phyloP scores from a whole-genome alignment of 2,888 invertebrate species.

The Aspidiotus rigidus region DNA sequence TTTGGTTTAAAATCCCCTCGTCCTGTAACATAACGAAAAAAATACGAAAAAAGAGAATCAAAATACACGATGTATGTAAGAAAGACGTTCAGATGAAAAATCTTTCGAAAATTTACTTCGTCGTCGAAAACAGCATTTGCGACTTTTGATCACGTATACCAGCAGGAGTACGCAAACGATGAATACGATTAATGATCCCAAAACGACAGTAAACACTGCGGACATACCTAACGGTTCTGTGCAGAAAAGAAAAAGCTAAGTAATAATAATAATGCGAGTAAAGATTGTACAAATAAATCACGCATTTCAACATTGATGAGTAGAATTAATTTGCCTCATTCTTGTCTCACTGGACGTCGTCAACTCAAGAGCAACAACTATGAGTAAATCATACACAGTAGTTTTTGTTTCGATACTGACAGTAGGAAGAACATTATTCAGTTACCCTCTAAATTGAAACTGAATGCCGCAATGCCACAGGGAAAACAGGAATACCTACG shows the following conservation, averaged over 20 bases:
- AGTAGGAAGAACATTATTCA: no score
- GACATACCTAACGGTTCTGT: conserved; percentile 55
- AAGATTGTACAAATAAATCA: background rate
- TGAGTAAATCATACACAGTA: no score
- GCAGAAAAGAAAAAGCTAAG: conserved; percentile 37
- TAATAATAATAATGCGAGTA: background rate
- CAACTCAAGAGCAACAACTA: no score
- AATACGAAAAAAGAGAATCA: conserved; percentile 35
- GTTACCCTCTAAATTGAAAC: no score
- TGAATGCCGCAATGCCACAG: no score
- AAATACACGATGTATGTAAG: background rate
- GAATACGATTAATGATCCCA: conserved; percentile 50
- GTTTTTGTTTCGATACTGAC: no score
- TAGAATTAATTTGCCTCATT: no score
- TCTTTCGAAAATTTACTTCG: conserved; percentile 7
- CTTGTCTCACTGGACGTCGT: no score
- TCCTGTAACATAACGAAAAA: conserved; percentile 50
- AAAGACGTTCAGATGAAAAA: no score
- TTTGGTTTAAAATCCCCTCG: conserved; percentile 75
- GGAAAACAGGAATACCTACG: no score
- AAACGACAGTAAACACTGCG: conserved; percentile 51
- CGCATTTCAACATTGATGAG: background rate
- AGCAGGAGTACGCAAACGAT: conserved; percentile 50
- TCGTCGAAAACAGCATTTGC: conserved; percentile 52
- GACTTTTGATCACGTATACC: conserved; percentile 51